Percentiles rank a stretch among this genome's conserved stretches.
These are phyloP conservation scores for Agrotis segetum DNA, from an alignment of 2,888 invertebrate species.

Conservation along the genomic window DNA sequence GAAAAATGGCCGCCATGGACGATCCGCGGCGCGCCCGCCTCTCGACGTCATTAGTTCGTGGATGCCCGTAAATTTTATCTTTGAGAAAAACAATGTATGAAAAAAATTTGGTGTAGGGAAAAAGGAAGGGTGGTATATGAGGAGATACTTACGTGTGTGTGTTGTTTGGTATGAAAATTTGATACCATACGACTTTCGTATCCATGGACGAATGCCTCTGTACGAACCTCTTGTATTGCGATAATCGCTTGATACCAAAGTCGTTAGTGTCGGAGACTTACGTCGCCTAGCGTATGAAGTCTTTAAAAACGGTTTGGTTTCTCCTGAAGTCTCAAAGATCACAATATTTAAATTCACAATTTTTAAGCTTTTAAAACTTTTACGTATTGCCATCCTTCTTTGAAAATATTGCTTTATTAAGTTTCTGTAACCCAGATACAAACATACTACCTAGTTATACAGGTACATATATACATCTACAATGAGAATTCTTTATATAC, in stretches of 20 bases:
- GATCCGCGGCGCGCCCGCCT: slow-evolving; percentile 77
- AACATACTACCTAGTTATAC: too few relatives aligned
- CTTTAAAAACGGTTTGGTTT: too few relatives aligned
- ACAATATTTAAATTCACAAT: too few relatives aligned
- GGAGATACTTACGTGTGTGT: not conserved
- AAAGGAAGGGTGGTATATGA: not conserved
- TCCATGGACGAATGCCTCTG: too few relatives aligned
- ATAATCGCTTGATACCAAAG: too few relatives aligned
- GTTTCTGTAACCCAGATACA: not conserved
- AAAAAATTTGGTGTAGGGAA: slow-evolving; percentile 18
- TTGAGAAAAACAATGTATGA: slow-evolving; percentile 60
- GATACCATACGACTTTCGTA: too few relatives aligned
- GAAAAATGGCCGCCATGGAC: slow-evolving; percentile 79
- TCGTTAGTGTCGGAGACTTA: too few relatives aligned
- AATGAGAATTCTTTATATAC: not conserved
- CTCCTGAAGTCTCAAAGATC: too few relatives aligned
- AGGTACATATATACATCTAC: not conserved
- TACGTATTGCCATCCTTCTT: not conserved
- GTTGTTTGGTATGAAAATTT: not conserved
- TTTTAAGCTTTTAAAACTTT: too few relatives aligned
- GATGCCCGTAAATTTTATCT: slow-evolving; percentile 80
- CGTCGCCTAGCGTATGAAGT: too few relatives aligned
- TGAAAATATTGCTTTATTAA: not conserved
- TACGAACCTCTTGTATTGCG: too few relatives aligned
- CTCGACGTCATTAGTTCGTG: slow-evolving; percentile 82